phyloP scores from a whole-genome alignment of 2,888 invertebrate genomes.

The Habrosyne pyritoides region DNA sequence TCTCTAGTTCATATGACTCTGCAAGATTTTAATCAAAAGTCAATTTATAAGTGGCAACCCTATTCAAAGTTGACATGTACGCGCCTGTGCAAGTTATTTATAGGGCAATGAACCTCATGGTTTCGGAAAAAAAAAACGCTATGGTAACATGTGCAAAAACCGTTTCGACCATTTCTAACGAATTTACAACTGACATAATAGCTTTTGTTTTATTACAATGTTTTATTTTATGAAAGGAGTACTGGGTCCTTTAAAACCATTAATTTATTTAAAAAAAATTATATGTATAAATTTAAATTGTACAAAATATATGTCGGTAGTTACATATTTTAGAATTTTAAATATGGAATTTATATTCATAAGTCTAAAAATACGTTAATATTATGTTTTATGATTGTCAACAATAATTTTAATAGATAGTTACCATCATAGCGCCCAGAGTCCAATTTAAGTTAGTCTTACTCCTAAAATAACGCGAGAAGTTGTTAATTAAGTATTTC shows the following conservation, averaged over 20 bases:
- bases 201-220: neutral
- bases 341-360: too few relatives aligned
- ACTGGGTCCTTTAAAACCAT: too few relatives aligned
- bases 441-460: neutral
- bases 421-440: too few relatives aligned
- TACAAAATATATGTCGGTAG: too few relatives aligned
- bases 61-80: conserved; percentile 20
- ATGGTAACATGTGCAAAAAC: conserved; percentile 38
- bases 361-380: too few relatives aligned
- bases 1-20: neutral
- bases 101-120: conserved; percentile 50
- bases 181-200: neutral
- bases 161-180: conserved; percentile 25
- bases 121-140: conserved; percentile 38
- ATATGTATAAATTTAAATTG: too few relatives aligned
- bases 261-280: too few relatives aligned
- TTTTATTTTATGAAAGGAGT: too few relatives aligned
- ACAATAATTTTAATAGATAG: too few relatives aligned
- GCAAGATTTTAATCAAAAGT: neutral
- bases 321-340: neutral
- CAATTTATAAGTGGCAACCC: neutral
- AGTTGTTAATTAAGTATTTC: conserved; percentile 22
- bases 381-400: too few relatives aligned
- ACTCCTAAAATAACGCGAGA: neutral
- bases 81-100: conserved; percentile 43